Conservation (phyloP, 2,888 invertebrate species). For the Amaurobius ferox region DNA sequence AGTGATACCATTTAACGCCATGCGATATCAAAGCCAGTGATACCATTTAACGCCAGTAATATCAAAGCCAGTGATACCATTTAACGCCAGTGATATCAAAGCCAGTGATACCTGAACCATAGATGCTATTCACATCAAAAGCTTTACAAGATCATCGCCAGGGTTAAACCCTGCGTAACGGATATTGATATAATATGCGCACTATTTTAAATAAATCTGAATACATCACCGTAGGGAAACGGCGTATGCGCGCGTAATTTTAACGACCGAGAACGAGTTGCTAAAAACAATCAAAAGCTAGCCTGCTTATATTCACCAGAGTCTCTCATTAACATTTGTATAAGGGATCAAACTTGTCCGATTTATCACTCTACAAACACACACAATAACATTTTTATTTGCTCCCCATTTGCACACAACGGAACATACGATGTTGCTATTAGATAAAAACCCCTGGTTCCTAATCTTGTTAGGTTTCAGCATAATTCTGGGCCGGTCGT, state of each 20-base stretch:
- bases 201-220: conserved; percentile 18
- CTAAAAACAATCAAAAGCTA: conserved; percentile 25
- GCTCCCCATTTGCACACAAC: conserved; percentile 59
- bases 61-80: no score
- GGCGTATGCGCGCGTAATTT: conserved; percentile 14
- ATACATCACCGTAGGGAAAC: background rate
- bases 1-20: no score
- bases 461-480: conserved; percentile 70
- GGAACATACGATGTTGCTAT: conserved; percentile 32
- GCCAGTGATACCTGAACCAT: no score
- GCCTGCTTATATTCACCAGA: conserved; percentile 39
- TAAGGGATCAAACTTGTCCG: conserved; percentile 35
- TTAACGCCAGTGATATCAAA: no score
- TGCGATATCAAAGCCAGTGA: no score
- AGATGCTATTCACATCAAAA: no score
- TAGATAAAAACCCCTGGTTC: conserved; percentile 64
- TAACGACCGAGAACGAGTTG: conserved; percentile 14
- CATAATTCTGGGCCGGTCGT: conserved; percentile 61
- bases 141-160: background rate
- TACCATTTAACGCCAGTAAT: no score
- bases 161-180: background rate
- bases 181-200: background rate
- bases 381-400: conserved; percentile 59
- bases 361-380: conserved; percentile 57
- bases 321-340: conserved; percentile 66